Evolutionary conservation across 2,113 vertebrate species (phyloP).

Genomic region (Pogonocichla stellata): DNA sequence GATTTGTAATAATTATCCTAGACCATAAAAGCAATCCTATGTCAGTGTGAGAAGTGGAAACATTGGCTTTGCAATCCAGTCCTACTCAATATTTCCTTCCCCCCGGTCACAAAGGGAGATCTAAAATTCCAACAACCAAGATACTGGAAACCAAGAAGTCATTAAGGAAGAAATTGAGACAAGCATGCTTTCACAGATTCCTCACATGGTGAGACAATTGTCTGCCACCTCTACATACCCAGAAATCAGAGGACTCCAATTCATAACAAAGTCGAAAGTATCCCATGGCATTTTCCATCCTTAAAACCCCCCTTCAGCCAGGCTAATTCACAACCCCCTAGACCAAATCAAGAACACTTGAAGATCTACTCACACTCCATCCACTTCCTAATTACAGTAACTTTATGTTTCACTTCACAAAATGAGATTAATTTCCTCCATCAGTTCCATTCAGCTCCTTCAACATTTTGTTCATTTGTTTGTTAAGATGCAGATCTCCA

Average conservation of each 20-base stretch:
- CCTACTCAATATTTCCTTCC: neutral
- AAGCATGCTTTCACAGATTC: neutral
- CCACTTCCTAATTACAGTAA: conserved; percentile 38
- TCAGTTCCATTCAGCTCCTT: conserved; percentile 18
- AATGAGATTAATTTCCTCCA: conserved; percentile 26
- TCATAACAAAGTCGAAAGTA: neutral
- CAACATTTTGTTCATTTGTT: conserved; percentile 20
- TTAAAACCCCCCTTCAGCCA: neutral
- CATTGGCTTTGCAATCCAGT: neutral
- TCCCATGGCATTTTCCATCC: neutral
- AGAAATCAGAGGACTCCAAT: neutral
- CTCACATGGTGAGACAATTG: neutral
- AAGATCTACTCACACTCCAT: neutral
- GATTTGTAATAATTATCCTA: neutral
- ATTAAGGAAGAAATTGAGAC: neutral
- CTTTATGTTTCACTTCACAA: conserved; percentile 14
- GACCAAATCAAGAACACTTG: neutral
- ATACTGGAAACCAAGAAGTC: neutral
- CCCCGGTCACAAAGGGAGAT: neutral
- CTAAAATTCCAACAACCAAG: neutral
- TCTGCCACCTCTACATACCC: neutral
- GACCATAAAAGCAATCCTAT: neutral
- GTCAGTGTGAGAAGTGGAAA: neutral
- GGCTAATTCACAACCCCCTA: neutral
- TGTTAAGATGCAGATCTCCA: conserved; percentile 43